Evolutionary conservation across 2,113 vertebrate species (phyloP).

Genomic region (Psammodynastes pulverulentus): DNA sequence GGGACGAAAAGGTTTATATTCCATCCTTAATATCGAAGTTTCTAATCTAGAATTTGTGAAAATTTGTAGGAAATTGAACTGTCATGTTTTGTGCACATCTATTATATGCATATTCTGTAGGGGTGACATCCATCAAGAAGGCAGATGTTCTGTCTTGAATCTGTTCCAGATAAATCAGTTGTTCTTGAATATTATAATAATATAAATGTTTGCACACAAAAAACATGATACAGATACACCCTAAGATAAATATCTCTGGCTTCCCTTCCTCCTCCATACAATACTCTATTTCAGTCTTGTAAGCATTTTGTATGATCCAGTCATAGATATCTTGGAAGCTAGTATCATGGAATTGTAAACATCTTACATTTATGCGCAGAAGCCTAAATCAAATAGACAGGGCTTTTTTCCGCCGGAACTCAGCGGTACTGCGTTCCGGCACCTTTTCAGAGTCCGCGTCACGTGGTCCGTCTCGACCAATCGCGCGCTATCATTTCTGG

Average conservation of each 20-base stretch:
- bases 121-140: neutral
- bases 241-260: neutral
- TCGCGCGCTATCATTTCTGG: too few species aligned
- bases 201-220: neutral
- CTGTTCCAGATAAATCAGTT: neutral
- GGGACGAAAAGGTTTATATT: neutral
- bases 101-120: neutral
- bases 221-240: neutral
- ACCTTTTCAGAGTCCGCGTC: too few species aligned
- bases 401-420: too few species aligned
- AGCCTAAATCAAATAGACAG: neutral
- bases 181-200: neutral
- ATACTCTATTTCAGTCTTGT: neutral
- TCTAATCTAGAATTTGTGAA: neutral
- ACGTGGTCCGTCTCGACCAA: too few species aligned
- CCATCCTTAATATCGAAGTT: neutral
- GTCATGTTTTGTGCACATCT: neutral
- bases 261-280: neutral
- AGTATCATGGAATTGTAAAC: neutral
- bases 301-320: neutral
- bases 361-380: neutral
- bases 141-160: neutral
- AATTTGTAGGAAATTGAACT: neutral
- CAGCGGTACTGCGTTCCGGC: too few species aligned
- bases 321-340: neutral